Conservation (phyloP, 2,888 invertebrate genomes). For the Thymelicus sylvestris region DNA sequence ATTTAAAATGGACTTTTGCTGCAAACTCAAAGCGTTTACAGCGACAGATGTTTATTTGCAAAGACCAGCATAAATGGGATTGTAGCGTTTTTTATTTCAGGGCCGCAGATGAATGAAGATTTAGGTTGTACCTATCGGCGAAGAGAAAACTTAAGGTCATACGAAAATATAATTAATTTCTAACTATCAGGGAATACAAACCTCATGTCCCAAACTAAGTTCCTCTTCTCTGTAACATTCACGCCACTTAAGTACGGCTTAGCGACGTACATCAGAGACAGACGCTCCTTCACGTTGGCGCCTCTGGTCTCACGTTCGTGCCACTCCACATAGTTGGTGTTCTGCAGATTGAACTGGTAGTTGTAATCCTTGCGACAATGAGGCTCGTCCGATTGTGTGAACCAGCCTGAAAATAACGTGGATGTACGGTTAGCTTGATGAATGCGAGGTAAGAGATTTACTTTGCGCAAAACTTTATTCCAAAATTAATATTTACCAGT, state of each 20-base stretch:
- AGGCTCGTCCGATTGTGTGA: conserved; percentile 91
- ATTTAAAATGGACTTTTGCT: too few relatives aligned
- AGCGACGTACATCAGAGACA: conserved; percentile 91
- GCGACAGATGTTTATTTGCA: too few relatives aligned
- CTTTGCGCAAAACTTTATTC: too few relatives aligned
- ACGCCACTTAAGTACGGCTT: conserved; percentile 92
- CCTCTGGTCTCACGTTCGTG: conserved; percentile 90
- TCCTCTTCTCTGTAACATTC: conserved; percentile 94
- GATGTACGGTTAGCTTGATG: not conserved
- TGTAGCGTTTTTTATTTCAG: too few relatives aligned
- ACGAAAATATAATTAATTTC: not conserved
- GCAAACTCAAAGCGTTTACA: too few relatives aligned
- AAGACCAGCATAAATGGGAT: too few relatives aligned
- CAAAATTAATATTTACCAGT: conserved; percentile 84
- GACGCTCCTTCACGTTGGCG: conserved; percentile 85
- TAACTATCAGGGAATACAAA: conserved; percentile 45
- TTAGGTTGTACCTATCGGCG: not conserved
- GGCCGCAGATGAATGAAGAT: too few relatives aligned
- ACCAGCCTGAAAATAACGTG: conserved; percentile 87
- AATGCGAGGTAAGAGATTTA: not conserved
- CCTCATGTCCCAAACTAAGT: conserved; percentile 93
- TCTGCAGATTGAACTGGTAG: conserved; percentile 89
- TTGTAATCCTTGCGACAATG: conserved; percentile 93
- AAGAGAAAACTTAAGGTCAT: not conserved
- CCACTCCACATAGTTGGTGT: conserved; percentile 93